Conservation (phyloP, 2,888 invertebrate genomes). For the Orthosia cruda region DNA sequence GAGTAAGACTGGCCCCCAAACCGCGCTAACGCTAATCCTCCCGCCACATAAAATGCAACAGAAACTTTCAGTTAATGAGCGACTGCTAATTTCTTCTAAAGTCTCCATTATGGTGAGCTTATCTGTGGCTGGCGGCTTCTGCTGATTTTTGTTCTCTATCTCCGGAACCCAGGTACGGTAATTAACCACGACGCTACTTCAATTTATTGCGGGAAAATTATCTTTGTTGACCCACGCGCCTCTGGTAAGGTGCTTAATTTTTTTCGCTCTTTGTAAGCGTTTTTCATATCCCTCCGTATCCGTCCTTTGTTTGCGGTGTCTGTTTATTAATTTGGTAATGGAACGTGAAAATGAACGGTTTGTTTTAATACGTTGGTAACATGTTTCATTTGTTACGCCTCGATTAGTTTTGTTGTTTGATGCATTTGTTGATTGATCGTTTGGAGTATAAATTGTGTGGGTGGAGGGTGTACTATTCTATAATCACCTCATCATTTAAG, state of each 20-base stretch:
- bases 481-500: conserved; percentile 30
- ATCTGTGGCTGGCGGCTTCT: conserved; percentile 74
- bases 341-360: conserved; percentile 61
- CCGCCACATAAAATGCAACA: conserved; percentile 65
- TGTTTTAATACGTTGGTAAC: conserved; percentile 56
- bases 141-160: conserved; percentile 81
- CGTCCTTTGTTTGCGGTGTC: conserved; percentile 67
- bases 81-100: conserved; percentile 84
- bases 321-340: conserved; percentile 76
- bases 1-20: conserved; percentile 61
- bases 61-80: conserved; percentile 78
- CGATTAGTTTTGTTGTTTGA: conserved; percentile 61
- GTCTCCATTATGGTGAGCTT: conserved; percentile 81
- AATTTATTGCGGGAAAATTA: conserved; percentile 87
- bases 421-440: conserved; percentile 53
- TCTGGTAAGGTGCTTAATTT: conserved; percentile 79
- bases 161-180: conserved; percentile 79
- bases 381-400: conserved; percentile 56
- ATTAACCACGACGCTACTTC: conserved; percentile 82
- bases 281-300: conserved; percentile 73
- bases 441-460: conserved; percentile 15
- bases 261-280: conserved; percentile 80
- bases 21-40: conserved; percentile 66
- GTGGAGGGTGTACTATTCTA: conserved; percentile 10
- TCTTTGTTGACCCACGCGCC: conserved; percentile 88